These are phyloP conservation scores for Sarcophaga carnaria DNA, from an alignment of 2,888 invertebrate species.

Conservation along the genomic window DNA sequence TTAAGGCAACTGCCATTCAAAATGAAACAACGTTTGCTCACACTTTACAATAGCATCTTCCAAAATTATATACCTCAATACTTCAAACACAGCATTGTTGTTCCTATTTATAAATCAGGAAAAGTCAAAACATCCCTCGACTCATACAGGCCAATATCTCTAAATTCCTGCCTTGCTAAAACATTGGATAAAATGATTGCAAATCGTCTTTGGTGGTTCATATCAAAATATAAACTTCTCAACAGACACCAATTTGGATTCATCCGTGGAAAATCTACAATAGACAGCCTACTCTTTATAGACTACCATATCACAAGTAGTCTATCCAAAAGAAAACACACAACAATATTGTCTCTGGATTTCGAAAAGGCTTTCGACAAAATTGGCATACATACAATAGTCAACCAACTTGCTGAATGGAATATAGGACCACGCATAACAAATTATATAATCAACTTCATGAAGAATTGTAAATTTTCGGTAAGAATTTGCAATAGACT, in stretches of 20 bases:
- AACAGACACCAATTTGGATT: conserved; percentile 36
- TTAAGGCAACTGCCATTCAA: not conserved
- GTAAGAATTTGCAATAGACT: not conserved
- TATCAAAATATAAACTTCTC: conserved; percentile 34
- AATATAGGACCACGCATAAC: not conserved
- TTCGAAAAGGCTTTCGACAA: not conserved
- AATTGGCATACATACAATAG: not conserved
- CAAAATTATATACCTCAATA: no score
- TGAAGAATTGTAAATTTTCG: not conserved
- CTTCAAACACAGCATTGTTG: no score
- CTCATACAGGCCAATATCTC: conserved; percentile 60
- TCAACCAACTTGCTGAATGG: not conserved
- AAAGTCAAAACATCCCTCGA: conserved; percentile 23
- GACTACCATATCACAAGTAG: not conserved
- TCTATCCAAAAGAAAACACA: not conserved
- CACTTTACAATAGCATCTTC: no score
- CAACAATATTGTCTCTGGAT: conserved; percentile 2
- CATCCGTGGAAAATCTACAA: conserved; percentile 41
- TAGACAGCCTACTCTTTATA: conserved; percentile 39
- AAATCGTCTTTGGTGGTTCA: conserved; percentile 53
- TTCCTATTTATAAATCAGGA: no score
- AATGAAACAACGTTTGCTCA: no score
- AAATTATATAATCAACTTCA: conserved; percentile 4
- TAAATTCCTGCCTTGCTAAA: conserved; percentile 41
- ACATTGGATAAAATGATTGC: conserved; percentile 43